Conservation (phyloP, 2,113 vertebrate genomes). For the Prionailurus viverrinus region DNA sequence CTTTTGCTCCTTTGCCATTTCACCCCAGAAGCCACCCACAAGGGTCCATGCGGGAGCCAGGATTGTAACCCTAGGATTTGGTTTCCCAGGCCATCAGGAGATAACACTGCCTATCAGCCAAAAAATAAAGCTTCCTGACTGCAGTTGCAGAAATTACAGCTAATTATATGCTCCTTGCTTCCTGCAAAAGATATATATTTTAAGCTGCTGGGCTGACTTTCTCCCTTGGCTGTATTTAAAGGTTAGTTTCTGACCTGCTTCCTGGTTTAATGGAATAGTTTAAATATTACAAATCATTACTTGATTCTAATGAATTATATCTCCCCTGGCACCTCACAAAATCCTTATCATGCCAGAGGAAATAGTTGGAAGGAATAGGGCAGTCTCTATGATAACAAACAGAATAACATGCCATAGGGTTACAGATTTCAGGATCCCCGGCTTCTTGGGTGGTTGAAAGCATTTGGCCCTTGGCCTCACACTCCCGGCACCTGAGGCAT, state of each 20-base stretch:
- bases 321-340: constrained; percentile 81
- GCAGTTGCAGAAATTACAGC: constrained; percentile 81
- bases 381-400: constrained; percentile 76
- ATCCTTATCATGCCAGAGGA: constrained; percentile 80
- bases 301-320: constrained; percentile 83
- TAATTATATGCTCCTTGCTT: constrained; percentile 82
- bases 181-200: constrained; percentile 83
- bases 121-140: constrained; percentile 79
- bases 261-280: constrained; percentile 83
- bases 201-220: constrained; percentile 82
- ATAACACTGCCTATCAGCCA: constrained; percentile 78
- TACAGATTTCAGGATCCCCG: constrained; percentile 50
- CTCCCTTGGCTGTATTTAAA: constrained; percentile 84
- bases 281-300: constrained; percentile 85
- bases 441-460: constrained; percentile 79
- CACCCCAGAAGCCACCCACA: constrained; percentile 61
- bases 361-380: constrained; percentile 72
- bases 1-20: not conserved
- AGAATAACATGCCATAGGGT: constrained; percentile 60
- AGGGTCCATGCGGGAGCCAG: constrained; percentile 44
- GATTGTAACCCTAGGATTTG: constrained; percentile 63
- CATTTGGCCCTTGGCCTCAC: constrained; percentile 60
- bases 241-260: constrained; percentile 83
- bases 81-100: constrained; percentile 77
- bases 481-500: constrained; percentile 74